These are phyloP conservation scores for Hoplodrina blanda DNA, from an alignment of 2,888 invertebrate species.

Conservation along the genomic window DNA sequence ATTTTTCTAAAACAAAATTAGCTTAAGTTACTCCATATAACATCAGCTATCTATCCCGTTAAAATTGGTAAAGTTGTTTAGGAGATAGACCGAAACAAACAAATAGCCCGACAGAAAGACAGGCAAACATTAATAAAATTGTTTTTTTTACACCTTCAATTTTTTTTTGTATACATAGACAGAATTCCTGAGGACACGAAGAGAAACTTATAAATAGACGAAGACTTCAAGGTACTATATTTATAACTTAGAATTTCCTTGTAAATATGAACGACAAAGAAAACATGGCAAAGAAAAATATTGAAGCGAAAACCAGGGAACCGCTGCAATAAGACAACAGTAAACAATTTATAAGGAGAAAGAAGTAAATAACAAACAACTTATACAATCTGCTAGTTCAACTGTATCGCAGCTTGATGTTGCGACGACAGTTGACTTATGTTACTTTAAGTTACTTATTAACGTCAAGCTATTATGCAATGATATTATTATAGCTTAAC, in stretches of 20 bases:
- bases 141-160: no score
- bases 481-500: not conserved
- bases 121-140: no score
- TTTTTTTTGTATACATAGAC: no score
- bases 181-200: not conserved
- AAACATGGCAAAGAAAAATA: not conserved
- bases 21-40: no score
- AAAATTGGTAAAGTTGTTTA: no score
- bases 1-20: no score
- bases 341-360: not conserved
- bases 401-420: not conserved
- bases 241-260: not conserved
- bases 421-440: not conserved
- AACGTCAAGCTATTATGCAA: no score
- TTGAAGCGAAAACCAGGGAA: not conserved
- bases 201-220: not conserved
- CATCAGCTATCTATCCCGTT: no score
- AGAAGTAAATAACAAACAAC: no score
- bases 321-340: not conserved
- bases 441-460: conserved; percentile 13
- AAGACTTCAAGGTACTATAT: not conserved
- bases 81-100: no score
- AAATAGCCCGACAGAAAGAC: no score
- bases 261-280: not conserved
- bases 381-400: no score